Evolutionary conservation across 1,140 invertebrate species (phyloP).

Genomic region (Propsilocerus akamusi): DNA sequence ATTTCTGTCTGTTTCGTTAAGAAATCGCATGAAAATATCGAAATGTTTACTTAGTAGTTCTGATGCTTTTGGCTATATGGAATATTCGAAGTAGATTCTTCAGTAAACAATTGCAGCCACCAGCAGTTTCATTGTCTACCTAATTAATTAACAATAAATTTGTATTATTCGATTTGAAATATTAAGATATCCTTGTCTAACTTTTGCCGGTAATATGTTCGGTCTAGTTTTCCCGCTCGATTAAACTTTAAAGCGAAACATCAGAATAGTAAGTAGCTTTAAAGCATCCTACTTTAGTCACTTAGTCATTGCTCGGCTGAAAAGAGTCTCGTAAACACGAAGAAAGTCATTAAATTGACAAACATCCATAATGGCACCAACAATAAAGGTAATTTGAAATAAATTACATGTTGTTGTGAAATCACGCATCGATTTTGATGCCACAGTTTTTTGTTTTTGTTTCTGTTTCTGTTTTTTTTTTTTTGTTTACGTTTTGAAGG

Average conservation of each 20-base stretch:
- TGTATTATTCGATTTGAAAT: background rate
- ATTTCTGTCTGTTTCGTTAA: background rate
- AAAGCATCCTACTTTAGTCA: background rate
- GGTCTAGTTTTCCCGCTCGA: background rate
- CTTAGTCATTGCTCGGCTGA: background rate
- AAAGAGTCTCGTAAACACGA: background rate
- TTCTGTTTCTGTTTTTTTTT: too few species aligned
- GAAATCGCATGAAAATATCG: background rate
- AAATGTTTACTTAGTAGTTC: background rate
- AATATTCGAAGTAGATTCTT: too few species aligned
- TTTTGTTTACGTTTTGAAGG: background rate
- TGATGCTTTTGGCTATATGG: too few species aligned
- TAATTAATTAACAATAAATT: too few species aligned
- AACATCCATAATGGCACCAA: background rate
- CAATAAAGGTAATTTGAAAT: background rate
- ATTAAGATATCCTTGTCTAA: background rate
- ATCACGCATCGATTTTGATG: too few species aligned
- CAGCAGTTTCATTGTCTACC: too few species aligned
- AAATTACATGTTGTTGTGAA: background rate
- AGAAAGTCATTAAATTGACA: background rate
- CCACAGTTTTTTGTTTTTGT: too few species aligned
- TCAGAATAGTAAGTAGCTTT: background rate
- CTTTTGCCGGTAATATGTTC: background rate
- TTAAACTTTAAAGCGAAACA: background rate
- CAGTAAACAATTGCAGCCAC: too few species aligned